Evolutionary conservation across 2,888 invertebrate genomes (phyloP).

Genomic region (Erebia palarica): DNA sequence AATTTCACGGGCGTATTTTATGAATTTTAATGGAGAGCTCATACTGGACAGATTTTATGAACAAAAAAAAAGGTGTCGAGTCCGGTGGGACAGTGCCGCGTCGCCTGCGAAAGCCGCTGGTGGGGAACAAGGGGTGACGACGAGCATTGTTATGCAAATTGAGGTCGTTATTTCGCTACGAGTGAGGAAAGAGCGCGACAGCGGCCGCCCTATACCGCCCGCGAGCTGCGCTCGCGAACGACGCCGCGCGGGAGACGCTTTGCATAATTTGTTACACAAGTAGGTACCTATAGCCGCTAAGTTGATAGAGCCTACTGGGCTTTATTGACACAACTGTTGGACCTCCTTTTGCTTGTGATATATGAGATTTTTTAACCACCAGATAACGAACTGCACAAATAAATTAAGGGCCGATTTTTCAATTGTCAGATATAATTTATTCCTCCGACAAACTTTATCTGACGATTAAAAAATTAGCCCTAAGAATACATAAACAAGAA

Average conservation of each 20-base stretch:
- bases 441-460: too few relatives aligned
- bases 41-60: slow-evolving; percentile 60
- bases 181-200: slow-evolving; percentile 80
- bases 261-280: slow-evolving; percentile 81
- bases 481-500: too few relatives aligned
- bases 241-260: slow-evolving; percentile 75
- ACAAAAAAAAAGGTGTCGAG: slow-evolving; percentile 67
- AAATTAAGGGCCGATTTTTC: too few relatives aligned
- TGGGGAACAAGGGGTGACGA: slow-evolving; percentile 79
- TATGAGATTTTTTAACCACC: not conserved
- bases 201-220: slow-evolving; percentile 62
- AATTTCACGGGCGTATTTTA: slow-evolving; percentile 43
- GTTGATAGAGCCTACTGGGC: slow-evolving; percentile 49
- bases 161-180: slow-evolving; percentile 82
- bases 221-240: slow-evolving; percentile 60
- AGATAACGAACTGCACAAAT: too few relatives aligned
- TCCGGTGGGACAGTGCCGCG: slow-evolving; percentile 70
- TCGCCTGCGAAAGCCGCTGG: slow-evolving; percentile 76
- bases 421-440: too few relatives aligned
- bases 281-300: slow-evolving; percentile 59
- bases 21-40: slow-evolving; percentile 49
- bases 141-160: slow-evolving; percentile 82
- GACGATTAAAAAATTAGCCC: too few relatives aligned
- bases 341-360: not conserved
- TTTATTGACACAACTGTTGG: slow-evolving; percentile 29